A percentile compares a stretch with the other conserved stretches of the same genome.
Evolutionary conservation across 2,888 invertebrate genomes (phyloP).

Genomic region (Pristionchus mayeri): DNA sequence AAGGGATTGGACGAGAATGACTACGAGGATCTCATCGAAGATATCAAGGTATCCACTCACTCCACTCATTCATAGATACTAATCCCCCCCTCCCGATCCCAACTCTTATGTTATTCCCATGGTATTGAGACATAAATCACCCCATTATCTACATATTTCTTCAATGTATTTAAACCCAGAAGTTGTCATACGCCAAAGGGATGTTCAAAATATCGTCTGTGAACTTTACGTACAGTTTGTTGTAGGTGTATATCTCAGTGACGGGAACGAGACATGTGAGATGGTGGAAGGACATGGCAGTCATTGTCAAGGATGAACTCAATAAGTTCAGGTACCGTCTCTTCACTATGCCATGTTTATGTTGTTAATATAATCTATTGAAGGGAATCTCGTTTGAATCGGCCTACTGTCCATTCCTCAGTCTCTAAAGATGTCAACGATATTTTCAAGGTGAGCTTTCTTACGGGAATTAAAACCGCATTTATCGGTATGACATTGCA

Average conservation of each 20-base stretch:
- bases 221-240: no score
- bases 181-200: constrained; percentile 40
- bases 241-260: constrained; percentile 52
- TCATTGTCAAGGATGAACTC: constrained; percentile 57
- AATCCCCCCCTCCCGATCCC: no score
- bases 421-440: constrained; percentile 90
- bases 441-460: constrained; percentile 84
- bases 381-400: constrained; percentile 31
- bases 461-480: background rate
- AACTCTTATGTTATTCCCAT: no score
- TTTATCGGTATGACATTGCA: constrained; percentile 44
- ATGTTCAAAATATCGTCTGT: background rate
- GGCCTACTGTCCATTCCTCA: constrained; percentile 86
- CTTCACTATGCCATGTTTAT: background rate
- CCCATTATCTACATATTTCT: no score
- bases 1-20: constrained; percentile 90
- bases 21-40: constrained; percentile 94
- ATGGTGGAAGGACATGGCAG: constrained; percentile 63
- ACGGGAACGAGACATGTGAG: constrained; percentile 51
- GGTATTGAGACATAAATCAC: no score
- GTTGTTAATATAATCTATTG: background rate
- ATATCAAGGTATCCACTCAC: constrained; percentile 93
- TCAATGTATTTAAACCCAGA: no score
- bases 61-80: no score
- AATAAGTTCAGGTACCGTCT: constrained; percentile 52